A percentile compares a stretch with the other conserved stretches of the same genome.
Conservation (phyloP, 2,797 vertebrate species). For the Phoebastria nigripes region DNA sequence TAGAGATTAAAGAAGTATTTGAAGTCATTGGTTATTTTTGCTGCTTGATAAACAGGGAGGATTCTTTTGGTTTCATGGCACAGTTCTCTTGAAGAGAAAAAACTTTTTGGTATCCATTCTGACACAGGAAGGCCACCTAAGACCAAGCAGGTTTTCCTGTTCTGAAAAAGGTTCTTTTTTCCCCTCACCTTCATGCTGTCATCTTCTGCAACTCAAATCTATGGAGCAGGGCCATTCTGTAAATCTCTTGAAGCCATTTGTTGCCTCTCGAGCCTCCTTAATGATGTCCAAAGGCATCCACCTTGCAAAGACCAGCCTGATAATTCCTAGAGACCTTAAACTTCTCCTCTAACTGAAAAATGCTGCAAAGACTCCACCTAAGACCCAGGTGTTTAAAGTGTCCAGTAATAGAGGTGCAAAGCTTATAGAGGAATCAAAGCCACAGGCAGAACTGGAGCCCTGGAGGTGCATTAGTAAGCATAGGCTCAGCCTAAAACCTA, state of each 20-base stretch:
- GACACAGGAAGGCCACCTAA: not conserved
- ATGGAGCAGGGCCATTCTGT: not conserved
- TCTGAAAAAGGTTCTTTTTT: not conserved
- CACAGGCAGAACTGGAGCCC: not conserved
- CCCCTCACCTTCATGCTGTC: not conserved
- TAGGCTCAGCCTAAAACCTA: not conserved
- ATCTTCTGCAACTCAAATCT: not conserved
- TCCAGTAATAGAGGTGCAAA: not conserved
- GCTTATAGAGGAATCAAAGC: not conserved
- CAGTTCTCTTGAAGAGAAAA: not conserved
- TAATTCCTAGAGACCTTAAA: not conserved
- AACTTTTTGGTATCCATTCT: not conserved
- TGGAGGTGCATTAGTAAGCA: not conserved
- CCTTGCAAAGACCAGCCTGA: not conserved
- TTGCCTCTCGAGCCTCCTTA: not conserved
- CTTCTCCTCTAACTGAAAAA: not conserved
- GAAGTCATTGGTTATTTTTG: slow-evolving; percentile 35
- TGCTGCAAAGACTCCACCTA: not conserved
- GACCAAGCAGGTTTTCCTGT: not conserved
- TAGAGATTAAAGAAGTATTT: slow-evolving; percentile 56
- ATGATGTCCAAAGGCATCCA: not conserved
- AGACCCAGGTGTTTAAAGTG: not conserved
- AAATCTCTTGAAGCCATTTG: not conserved
- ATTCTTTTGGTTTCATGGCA: slow-evolving; percentile 37
- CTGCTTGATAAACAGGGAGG: slow-evolving; percentile 49